phyloP scores from a whole-genome alignment of 1,140 invertebrate species.

The Chrysoperla carnea region DNA sequence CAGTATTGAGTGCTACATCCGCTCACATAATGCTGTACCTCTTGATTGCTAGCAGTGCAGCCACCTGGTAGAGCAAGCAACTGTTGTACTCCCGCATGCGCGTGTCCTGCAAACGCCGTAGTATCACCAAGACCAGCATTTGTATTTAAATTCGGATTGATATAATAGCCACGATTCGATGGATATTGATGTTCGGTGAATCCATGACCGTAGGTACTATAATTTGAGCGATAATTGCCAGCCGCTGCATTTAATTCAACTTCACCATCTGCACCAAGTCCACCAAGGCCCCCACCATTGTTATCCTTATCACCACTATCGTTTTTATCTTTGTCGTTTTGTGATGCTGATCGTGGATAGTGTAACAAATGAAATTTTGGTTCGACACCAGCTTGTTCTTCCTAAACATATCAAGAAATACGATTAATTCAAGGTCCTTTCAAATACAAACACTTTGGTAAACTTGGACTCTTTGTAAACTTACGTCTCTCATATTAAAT shows the following conservation, averaged over 20 bases:
- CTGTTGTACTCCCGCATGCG: no score
- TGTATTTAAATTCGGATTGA: not conserved
- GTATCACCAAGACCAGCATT: no score
- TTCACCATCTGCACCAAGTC: not conserved
- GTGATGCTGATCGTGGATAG: conserved; percentile 11
- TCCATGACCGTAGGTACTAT: not conserved
- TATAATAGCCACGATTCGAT: not conserved
- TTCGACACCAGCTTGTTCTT: conserved; percentile 50
- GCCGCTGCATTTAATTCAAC: not conserved
- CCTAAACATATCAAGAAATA: conserved; percentile 24
- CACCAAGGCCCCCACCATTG: not conserved
- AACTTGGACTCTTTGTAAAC: conserved; percentile 20
- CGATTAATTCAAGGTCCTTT: not conserved
- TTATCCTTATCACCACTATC: not conserved
- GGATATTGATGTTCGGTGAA: not conserved
- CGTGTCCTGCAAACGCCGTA: no score
- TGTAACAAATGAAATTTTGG: conserved; percentile 21
- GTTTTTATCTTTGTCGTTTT: not conserved
- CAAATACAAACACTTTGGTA: not conserved
- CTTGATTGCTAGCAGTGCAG: no score
- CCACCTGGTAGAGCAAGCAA: no score
- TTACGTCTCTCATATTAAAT: conserved; percentile 90
- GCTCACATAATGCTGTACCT: no score
- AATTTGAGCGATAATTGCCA: not conserved
- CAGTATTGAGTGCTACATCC: no score